phyloP scores from a whole-genome alignment of 1,140 invertebrate species.

The Oreohelix idahoensis region DNA sequence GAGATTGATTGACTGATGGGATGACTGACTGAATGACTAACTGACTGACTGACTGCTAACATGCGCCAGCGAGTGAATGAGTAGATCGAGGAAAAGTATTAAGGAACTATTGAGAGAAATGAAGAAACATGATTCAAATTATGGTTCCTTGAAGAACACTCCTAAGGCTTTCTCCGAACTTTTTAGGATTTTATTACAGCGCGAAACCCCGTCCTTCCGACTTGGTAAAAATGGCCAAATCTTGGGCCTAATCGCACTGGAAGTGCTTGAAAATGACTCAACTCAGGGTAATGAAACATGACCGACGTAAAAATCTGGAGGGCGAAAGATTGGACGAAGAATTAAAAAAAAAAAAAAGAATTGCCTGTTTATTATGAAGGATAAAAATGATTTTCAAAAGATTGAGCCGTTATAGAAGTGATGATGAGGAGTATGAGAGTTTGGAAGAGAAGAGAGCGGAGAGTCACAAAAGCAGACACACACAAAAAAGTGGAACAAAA shows the following conservation, averaged over 20 bases:
- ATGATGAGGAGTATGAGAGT: neutral
- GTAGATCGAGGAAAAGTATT: no score
- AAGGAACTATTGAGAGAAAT: no score
- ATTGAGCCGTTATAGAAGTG: neutral
- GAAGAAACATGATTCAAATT: neutral
- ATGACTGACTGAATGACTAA: no score
- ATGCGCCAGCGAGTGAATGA: no score
- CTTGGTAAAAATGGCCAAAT: neutral
- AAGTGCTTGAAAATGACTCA: constrained; percentile 12
- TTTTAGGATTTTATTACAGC: neutral
- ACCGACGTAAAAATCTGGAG: neutral
- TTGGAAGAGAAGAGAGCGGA: neutral
- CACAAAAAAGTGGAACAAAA: constrained; percentile 2
- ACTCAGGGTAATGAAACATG: constrained; percentile 7
- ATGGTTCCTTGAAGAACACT: neutral
- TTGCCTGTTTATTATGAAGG: neutral
- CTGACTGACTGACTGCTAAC: no score
- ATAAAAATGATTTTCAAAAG: neutral
- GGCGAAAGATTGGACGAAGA: neutral
- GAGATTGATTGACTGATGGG: no score
- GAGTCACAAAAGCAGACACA: constrained; percentile 8
- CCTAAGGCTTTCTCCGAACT: neutral
- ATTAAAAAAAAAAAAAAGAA: neutral
- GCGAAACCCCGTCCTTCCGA: neutral
- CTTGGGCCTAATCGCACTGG: constrained; percentile 1